Base-by-base conservation (phyloP, 2,113 vertebrate species). In the Maccullochella peelii region DNA sequence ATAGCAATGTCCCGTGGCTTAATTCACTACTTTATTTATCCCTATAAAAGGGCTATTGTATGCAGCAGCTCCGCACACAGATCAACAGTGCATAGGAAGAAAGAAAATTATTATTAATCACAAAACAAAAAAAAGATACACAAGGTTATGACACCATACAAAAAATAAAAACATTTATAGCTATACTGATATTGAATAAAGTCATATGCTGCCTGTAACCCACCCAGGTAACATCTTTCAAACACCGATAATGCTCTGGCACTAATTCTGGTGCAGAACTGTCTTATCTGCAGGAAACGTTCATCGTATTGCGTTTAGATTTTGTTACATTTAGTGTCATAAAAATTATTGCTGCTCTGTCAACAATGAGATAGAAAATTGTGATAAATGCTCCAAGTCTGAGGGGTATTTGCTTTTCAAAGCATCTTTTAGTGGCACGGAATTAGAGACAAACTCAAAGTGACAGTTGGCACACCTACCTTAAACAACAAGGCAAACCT, bases 321-420 rank as follows among this genome's bases (percentile, higher is more conserved):
- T 23, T 21, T 55, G 38, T 63, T 50, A 57, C 16, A 78, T 61
- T 55, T 73, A 62, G 12, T 30, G 42, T 69, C 38, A 52, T 52
- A 61, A 73, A 74, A 77, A 83, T 61, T 67, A 88, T 67, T 83
- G 30, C 50, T 78, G 23, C 33, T 89, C 77, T 74, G 69, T 78
- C 67, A 81, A 85, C 65, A 77, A 33, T 50, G 42, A 80, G 30
- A 58, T 77, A 69, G 42, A 89, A 78, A 90, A 91, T 78, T 68
- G 82, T 87, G 84, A 93, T 86, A 88, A 92, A 80, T 38, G 70
- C 50, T 79, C 33, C 49, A 85, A 73, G 66, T 86, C 69, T 73
- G 62, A 79, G 58, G 80, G 61, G 72, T 70, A 54, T 84, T 74
- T 86, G 27, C 79, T 90, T 87, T 90, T 77, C 83, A 91, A 88